Percentiles rank a stretch among this genome's conserved stretches.
These are phyloP conservation scores for Callosobruchus maculatus DNA, from an alignment of 2,888 invertebrate genomes.

Conservation along the genomic window DNA sequence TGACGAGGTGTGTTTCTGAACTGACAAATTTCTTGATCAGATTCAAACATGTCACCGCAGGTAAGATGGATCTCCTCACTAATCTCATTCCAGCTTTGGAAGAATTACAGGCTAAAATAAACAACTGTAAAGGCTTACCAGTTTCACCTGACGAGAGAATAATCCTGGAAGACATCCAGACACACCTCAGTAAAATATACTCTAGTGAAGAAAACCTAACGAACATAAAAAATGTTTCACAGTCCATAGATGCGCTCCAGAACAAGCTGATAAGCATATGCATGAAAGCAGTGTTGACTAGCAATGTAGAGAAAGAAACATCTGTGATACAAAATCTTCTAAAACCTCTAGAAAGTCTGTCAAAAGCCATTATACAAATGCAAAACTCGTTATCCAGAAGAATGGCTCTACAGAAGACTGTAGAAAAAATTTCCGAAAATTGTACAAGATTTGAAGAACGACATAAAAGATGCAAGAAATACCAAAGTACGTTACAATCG, in stretches of 20 bases:
- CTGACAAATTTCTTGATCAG: constrained; percentile 27
- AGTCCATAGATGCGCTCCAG: constrained; percentile 38
- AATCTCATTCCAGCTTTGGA: constrained; percentile 36
- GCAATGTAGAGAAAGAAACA: constrained; percentile 28
- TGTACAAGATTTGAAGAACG: constrained; percentile 6
- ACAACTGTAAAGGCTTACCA: constrained; percentile 28
- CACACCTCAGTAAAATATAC: constrained; percentile 31
- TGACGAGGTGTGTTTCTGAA: background rate
- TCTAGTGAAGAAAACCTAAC: constrained; percentile 9
- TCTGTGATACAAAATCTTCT: constrained; percentile 39
- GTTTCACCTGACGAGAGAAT: constrained; percentile 33
- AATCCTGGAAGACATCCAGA: constrained; percentile 13
- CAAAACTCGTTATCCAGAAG: constrained; percentile 33
- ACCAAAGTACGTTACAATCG: background rate
- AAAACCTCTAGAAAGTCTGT: constrained; percentile 40
- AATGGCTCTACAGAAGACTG: constrained; percentile 19
- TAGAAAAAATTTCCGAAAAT: constrained; percentile 18
- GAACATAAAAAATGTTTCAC: constrained; percentile 26
- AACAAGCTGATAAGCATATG: constrained; percentile 42
- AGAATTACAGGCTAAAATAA: constrained; percentile 31
- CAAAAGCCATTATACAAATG: constrained; percentile 41
- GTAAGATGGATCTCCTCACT: constrained; percentile 33
- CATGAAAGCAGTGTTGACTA: constrained; percentile 39
- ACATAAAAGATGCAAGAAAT: background rate
- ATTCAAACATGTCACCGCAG: constrained; percentile 32